Base-by-base conservation (phyloP, 2,888 invertebrate genomes). In the Flexamia atlantica region DNA sequence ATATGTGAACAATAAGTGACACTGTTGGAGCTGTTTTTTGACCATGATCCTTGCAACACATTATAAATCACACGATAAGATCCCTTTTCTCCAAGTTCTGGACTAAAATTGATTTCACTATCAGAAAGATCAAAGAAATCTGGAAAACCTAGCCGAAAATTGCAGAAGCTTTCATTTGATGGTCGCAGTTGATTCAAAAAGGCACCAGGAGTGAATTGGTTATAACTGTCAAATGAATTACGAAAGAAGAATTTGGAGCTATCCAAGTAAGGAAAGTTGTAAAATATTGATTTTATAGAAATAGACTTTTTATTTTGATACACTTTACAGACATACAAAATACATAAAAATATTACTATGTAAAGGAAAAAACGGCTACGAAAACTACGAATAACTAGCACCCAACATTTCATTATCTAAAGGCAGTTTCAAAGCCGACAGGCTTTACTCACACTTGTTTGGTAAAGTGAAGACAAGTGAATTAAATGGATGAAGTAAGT, bases 1-100 rank as follows among this genome's bases (percentile, higher is more conserved):
- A 94, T 93, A 89, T 95, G 95, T 0, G 95, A 95, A 68, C 93
- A 94, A 84, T 95, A 93, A 0, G 95, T 95, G 17, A 95, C 92
- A 87, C 92, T 90, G 17, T 50, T 82, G 2, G 76, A 76, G 23
- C 36, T 42, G 28, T 84, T 74, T 68, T 79, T 79, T 5, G 57
- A 0, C 50, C 70, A 79, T 50, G 82, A 64, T 5, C 90, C 89
- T 85, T 89, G 91, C 79, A 90, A 88, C 81, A 93, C 93, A 87
- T 94, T 92, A 87, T 94, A 93, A 68, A 95, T 91, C 32, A 95
- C 92, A 88, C 92, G 91, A 87, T 94, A 94, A 0, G 92, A 90
- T 84, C 94, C 92, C 82, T 90, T 90, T 32, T 88, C 90, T n/a
- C 92, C 93, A 76, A 90, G 88, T 90, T 94, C 94, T 14, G 95